phyloP scores from a whole-genome alignment of 92 coral and sea anemone genomes.

The Phenganax marumi region DNA sequence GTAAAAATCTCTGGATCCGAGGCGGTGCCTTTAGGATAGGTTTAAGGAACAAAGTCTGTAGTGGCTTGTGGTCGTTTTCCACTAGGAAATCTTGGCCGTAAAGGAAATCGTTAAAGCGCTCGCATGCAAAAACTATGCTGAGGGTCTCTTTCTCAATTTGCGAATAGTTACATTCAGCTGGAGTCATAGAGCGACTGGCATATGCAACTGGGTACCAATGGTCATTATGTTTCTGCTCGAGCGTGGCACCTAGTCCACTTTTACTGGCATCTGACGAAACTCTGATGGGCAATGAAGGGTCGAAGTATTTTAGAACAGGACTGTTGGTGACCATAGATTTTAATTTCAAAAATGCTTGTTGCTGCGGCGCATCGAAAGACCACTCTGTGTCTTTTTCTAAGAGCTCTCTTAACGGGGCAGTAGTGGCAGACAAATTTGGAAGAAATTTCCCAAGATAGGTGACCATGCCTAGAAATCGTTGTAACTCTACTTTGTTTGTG shows the following conservation, averaged over 20 bases:
- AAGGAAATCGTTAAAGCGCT: constrained; percentile 52
- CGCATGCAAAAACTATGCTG: constrained; percentile 37
- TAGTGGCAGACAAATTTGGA: constrained; percentile 4
- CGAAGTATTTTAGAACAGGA: constrained; percentile 1
- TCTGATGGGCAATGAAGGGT: neutral
- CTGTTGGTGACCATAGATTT: neutral
- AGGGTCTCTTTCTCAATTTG: constrained; percentile 43
- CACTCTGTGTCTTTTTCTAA: neutral
- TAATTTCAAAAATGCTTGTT: neutral
- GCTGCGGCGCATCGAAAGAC: neutral
- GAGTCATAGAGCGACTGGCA: constrained; percentile 45
- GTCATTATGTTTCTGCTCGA: neutral
- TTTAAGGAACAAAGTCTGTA: constrained; percentile 46
- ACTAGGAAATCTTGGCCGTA: neutral
- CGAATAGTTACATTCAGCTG: constrained; percentile 46
- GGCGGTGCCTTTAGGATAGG: constrained; percentile 46
- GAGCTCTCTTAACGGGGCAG: neutral
- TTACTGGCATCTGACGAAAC: neutral
- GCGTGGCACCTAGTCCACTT: neutral
- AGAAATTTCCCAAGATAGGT: neutral
- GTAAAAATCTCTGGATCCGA: constrained; percentile 46
- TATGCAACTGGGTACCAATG: constrained; percentile 30
- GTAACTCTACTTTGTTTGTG: neutral
- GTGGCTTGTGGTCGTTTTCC: constrained; percentile 50
- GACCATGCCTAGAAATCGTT: constrained; percentile 14